A percentile compares a stretch with the other conserved stretches of the same genome.
Conservation (phyloP, 2,797 vertebrate species). For the Sebastolobus alascanus region DNA sequence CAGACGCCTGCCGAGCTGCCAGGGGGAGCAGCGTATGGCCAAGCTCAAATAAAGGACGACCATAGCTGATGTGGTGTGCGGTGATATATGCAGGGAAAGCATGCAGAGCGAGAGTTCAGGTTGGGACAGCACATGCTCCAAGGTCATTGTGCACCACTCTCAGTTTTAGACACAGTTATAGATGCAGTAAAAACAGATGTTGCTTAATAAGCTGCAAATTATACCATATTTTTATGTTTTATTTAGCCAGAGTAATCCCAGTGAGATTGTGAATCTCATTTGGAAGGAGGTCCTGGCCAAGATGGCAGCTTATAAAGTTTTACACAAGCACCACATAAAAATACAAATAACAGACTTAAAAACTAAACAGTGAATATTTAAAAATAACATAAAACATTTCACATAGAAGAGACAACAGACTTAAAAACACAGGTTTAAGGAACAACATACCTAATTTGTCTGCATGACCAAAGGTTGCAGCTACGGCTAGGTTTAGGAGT, state of each 20-base stretch:
- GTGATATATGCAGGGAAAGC: constrained; percentile 57
- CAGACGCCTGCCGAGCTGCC: constrained; percentile 60
- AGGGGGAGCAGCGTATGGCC: constrained; percentile 52
- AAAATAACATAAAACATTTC: too few relatives aligned
- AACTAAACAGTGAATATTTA: too few relatives aligned
- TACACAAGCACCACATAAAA: too few relatives aligned
- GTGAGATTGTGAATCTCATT: background rate
- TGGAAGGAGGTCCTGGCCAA: background rate
- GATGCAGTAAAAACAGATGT: background rate
- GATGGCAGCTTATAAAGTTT: too few relatives aligned
- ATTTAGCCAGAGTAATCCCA: background rate
- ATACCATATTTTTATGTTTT: background rate
- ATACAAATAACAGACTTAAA: too few relatives aligned
- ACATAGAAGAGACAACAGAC: too few relatives aligned
- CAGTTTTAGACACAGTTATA: background rate
- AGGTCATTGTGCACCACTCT: constrained; percentile 6
- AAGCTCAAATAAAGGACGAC: constrained; percentile 66
- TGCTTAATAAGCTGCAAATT: background rate
- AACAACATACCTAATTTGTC: background rate
- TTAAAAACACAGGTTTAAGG: background rate
- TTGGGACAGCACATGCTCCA: constrained; percentile 39
- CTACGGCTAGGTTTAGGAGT: background rate
- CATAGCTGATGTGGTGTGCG: constrained; percentile 41
- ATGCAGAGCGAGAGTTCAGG: constrained; percentile 61
- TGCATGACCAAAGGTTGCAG: background rate